These are phyloP conservation scores for Eueides isabella DNA, from an alignment of 1,140 invertebrate species.

Conservation along the genomic window DNA sequence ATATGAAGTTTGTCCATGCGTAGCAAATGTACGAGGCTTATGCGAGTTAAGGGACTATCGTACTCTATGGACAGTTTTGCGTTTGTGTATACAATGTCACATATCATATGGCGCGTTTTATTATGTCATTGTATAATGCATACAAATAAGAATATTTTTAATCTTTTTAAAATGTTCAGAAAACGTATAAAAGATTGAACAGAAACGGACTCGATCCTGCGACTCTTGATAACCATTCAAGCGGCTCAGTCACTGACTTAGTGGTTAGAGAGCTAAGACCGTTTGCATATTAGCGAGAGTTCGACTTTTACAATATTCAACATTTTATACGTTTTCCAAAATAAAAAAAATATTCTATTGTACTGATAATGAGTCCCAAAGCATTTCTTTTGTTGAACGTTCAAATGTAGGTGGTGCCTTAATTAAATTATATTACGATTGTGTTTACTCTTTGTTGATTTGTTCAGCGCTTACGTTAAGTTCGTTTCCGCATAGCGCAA, in stretches of 20 bases:
- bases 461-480: constrained; percentile 12
- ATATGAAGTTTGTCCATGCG: background rate
- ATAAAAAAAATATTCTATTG: constrained; percentile 9
- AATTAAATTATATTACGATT: constrained; percentile 44
- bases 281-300: too few species aligned
- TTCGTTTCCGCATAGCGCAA: constrained; percentile 26
- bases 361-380: constrained; percentile 34
- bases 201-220: too few species aligned
- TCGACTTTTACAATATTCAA: too few species aligned
- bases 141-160: background rate
- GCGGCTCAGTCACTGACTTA: too few species aligned
- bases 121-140: background rate
- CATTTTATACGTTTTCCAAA: too few species aligned
- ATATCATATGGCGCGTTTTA: constrained; percentile 1
- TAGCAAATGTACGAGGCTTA: background rate
- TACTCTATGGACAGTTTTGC: background rate
- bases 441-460: constrained; percentile 29
- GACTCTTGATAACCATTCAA: too few species aligned
- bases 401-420: constrained; percentile 52
- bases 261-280: too few species aligned
- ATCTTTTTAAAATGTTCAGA: too few species aligned
- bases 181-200: too few species aligned
- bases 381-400: constrained; percentile 35
- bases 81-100: constrained; percentile 3
- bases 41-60: background rate